Evolutionary conservation across 2,888 invertebrate species (phyloP), one percentile per base, ranked within the genome.

Genomic region (Beris morrisii): DNA sequence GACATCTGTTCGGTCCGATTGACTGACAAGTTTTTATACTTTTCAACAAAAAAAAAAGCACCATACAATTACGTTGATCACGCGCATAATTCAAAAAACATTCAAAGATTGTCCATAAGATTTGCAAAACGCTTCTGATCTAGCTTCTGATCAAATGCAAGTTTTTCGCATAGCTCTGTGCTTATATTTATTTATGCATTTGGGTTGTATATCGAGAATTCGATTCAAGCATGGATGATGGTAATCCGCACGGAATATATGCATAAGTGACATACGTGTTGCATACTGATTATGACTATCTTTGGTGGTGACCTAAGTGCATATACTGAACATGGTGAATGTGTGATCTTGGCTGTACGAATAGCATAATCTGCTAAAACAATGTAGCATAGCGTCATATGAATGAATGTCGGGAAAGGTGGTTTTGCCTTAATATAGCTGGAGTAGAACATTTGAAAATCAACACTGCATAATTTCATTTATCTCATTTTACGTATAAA

Each of bases 241-340:
- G 31, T 52, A 61, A 61, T 61, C 61, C 13, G 50, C 22, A 50
- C 38, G n/a, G 43, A 61, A 61, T 61, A 50, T 61, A 52, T 61
- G 61, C 61, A 61, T 61, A 61, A 61, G 52, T 61, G 61, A 38
- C 31, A 61, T 61, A 61, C 61, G n/a, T 50, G 61, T 61, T 61
- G 61, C 61, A 61, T 52, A 61, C 50, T 61, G 50, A 61, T 61
- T 61, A 61, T 61, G 61, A 61, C 61, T 61, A 61, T 61, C 50
- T 61, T 61, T 61, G 61, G 50, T 22, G 61, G 61, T 61, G 61
- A 61, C 61, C 61, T 61, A 61, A 61, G 52, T 11, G 12, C 9
- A 15, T 32, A 46, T 12, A 32, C 30, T 46, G 46, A 48, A 46
- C 31, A 9, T 13, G 48, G 30, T 9, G 12, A 30, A 7, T 31